Evolutionary conservation across 2,888 invertebrate genomes (phyloP).

Genomic region (Crocallis elinguaria): DNA sequence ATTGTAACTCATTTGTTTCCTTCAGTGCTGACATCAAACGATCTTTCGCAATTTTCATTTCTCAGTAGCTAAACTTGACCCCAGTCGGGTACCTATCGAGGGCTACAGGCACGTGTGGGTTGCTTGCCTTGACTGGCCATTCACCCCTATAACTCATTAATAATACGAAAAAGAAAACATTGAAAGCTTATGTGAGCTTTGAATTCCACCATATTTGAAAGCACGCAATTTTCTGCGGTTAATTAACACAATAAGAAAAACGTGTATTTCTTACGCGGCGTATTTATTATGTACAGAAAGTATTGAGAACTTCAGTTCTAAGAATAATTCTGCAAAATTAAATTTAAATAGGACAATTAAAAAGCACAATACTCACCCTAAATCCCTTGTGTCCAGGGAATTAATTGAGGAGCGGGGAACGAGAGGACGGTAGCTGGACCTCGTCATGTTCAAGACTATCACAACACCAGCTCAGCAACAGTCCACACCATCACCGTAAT

Average conservation of each 20-base stretch:
- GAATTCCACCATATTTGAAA: not conserved
- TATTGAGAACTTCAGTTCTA: not conserved
- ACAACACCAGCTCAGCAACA: conserved; percentile 18
- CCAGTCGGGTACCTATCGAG: conserved; percentile 5
- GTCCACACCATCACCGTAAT: conserved; percentile 8
- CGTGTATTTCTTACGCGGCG: no score
- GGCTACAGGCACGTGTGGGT: conserved; percentile 11
- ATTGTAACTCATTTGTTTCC: no score
- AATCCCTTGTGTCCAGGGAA: conserved; percentile 69
- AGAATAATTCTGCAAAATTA: not conserved
- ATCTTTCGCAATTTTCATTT: not conserved
- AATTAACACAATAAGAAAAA: no score
- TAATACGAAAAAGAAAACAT: not conserved
- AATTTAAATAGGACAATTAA: not conserved
- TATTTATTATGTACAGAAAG: no score
- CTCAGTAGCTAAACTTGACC: conserved; percentile 18
- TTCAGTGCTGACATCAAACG: no score
- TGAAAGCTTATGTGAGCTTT: not conserved
- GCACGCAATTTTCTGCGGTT: not conserved
- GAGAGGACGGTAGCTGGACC: conserved; percentile 76
- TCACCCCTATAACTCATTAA: conserved; percentile 13
- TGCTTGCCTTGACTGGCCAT: conserved; percentile 21
- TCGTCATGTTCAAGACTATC: conserved; percentile 61
- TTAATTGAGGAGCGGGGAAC: conserved; percentile 73
- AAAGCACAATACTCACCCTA: conserved; percentile 60